Evolutionary conservation across 2,797 vertebrate species (phyloP), one percentile per base, ranked within the genome.

Genomic region (Urophycis tenuis): DNA sequence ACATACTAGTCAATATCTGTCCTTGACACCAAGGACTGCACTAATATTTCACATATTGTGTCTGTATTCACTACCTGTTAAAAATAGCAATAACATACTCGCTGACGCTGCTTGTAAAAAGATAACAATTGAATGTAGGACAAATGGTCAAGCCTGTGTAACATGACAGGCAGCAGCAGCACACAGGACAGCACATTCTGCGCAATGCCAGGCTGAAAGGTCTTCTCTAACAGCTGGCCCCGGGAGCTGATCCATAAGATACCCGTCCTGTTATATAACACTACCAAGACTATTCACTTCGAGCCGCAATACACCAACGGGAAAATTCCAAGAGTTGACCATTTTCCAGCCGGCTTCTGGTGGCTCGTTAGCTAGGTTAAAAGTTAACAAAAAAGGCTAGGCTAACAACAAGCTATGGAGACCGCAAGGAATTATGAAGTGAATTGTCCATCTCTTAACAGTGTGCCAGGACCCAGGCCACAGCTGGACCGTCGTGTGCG

Each of bases 1-100:
- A 70, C 45, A 84, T 11, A 78, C 67, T 73, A 69, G 25, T 75
- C 76, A 85, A 83, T 79, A 12, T 78, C 83, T 90, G 89, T 72
- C 90, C 90, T 92, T 92, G 88, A 89, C 83, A 85, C n/a, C 60
- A 67, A 88, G 81, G 80, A 82, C 87, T 87, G 73, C 67, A 75
- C 72, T 67, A 29, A 74, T 81, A 80, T 75, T 67, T 53, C 81
- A 34, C 69, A 81, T 72, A 77, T 76, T 77, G 74, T 77, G 64
- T 77, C 74, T 81, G 70, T 71, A 82, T 88, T 83, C 83, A 84
- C 75, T 73, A 82, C 79, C 75, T 67, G 75, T 75, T 73, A 82
- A 82, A 83, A 84, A 76, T 29, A 41, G 83, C 83, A 87, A 82
- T n/a, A 84, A 80, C 80, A 80, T 39, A 78, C 77, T 74, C 35